Evolutionary conservation across 2,797 vertebrate genomes (phyloP).

Genomic region (Microctenopoma steveboyesi): DNA sequence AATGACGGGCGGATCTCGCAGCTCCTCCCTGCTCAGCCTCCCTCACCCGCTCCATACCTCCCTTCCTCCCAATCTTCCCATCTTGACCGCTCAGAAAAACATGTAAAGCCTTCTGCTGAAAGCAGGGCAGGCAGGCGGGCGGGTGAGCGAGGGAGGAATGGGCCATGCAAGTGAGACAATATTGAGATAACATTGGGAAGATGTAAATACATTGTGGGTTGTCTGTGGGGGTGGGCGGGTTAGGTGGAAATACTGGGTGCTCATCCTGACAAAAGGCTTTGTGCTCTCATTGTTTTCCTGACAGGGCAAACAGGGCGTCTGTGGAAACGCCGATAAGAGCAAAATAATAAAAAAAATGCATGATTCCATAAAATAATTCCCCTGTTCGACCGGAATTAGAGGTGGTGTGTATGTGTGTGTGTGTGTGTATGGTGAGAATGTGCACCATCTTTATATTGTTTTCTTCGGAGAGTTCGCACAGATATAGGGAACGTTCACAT

Average conservation of each 20-base stretch:
- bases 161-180: conserved; percentile 36
- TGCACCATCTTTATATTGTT: conserved; percentile 60
- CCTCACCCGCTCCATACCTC: neutral
- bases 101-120: conserved; percentile 33
- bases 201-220: conserved; percentile 47
- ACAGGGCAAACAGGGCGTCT: conserved; percentile 65
- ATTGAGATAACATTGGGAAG: conserved; percentile 51
- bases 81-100: conserved; percentile 55
- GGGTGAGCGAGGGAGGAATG: neutral
- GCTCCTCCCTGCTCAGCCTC: conserved; percentile 20
- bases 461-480: conserved; percentile 51
- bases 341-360: conserved; percentile 35
- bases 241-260: conserved; percentile 46
- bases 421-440: conserved; percentile 7
- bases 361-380: conserved; percentile 69
- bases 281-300: conserved; percentile 71
- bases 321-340: conserved; percentile 67
- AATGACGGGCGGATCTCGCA: conserved; percentile 39
- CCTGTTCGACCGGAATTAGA: conserved; percentile 46
- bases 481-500: conserved; percentile 47
- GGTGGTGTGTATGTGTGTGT: conserved; percentile 25
- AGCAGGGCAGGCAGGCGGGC: conserved; percentile 26
- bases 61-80: conserved; percentile 52
- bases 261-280: conserved; percentile 67
- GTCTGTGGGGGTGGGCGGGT: conserved; percentile 11